phyloP scores from a whole-genome alignment of 2,888 invertebrate species.

The Gnatocerus cornutus region DNA sequence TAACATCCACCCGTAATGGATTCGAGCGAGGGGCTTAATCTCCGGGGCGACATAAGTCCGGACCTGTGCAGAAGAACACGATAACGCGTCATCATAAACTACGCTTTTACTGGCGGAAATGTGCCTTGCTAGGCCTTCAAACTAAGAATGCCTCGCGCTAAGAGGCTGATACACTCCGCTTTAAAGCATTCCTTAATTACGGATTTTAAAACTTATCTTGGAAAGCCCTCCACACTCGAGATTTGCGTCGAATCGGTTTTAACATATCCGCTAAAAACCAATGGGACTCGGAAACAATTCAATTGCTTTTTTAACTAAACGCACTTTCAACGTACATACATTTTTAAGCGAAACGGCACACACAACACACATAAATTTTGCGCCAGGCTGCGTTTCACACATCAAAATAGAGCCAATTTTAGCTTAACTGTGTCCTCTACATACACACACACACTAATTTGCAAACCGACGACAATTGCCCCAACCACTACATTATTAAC shows the following conservation, averaged over 20 bases:
- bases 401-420: slow-evolving; percentile 34
- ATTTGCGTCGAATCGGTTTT: slow-evolving; percentile 29
- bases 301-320: slow-evolving; percentile 36
- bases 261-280: slow-evolving; percentile 31
- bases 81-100: slow-evolving; percentile 54
- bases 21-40: slow-evolving; percentile 52
- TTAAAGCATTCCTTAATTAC: slow-evolving; percentile 43
- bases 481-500: slow-evolving; percentile 20
- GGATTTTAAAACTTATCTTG: slow-evolving; percentile 43
- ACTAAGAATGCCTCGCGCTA: slow-evolving; percentile 40
- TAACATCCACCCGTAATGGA: slow-evolving; percentile 52
- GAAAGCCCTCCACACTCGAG: slow-evolving; percentile 28
- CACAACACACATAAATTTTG: slow-evolving; percentile 29
- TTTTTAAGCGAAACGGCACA: slow-evolving; percentile 31
- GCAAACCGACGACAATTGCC: slow-evolving; percentile 9
- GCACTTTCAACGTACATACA: slow-evolving; percentile 25
- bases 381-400: slow-evolving; percentile 28
- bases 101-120: slow-evolving; percentile 50
- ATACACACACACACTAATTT: slow-evolving; percentile 12
- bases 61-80: slow-evolving; percentile 50
- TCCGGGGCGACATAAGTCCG: slow-evolving; percentile 46
- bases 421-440: slow-evolving; percentile 15
- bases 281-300: slow-evolving; percentile 31
- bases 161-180: slow-evolving; percentile 39
- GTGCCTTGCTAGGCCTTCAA: slow-evolving; percentile 43